Percentiles rank a stretch among this genome's conserved stretches.
Conservation (phyloP, 2,113 vertebrate species). For the Brienomyrus longianalis region DNA sequence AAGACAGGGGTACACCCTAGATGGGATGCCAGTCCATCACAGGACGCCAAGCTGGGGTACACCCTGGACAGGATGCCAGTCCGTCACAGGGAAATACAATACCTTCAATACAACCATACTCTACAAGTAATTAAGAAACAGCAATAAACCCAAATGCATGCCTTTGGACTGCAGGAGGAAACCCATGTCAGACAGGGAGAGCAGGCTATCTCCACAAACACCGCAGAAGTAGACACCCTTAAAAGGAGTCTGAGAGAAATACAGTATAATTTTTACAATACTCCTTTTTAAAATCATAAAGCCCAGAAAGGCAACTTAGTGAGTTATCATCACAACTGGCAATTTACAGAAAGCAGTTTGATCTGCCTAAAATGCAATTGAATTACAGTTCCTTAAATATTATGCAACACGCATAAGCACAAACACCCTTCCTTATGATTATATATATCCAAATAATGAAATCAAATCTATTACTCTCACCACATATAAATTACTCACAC, state of each 20-base stretch:
- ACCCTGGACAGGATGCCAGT: not conserved
- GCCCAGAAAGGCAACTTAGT: not conserved
- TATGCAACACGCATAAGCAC: too few relatives aligned
- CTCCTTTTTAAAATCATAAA: not conserved
- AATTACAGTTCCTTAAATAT: not conserved
- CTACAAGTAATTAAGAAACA: not conserved
- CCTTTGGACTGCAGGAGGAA: not conserved
- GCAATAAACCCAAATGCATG: not conserved
- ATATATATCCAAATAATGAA: not conserved
- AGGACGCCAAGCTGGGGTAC: too few relatives aligned
- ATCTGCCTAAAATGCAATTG: not conserved
- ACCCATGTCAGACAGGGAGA: not conserved
- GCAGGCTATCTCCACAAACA: not conserved
- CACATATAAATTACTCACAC: not conserved
- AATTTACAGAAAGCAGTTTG: not conserved
- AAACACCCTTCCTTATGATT: not conserved
- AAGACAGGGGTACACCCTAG: too few relatives aligned
- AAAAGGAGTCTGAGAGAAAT: not conserved
- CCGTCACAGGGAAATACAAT: not conserved
- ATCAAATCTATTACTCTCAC: not conserved
- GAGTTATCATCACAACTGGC: not conserved
- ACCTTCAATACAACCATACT: not conserved
- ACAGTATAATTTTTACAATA: not conserved
- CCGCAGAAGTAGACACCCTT: not conserved
- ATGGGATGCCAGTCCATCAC: too few relatives aligned